Base-by-base conservation (phyloP, 37 sponge, comb jelly and placozoan genomes). In the Ephydatia muelleri region DNA sequence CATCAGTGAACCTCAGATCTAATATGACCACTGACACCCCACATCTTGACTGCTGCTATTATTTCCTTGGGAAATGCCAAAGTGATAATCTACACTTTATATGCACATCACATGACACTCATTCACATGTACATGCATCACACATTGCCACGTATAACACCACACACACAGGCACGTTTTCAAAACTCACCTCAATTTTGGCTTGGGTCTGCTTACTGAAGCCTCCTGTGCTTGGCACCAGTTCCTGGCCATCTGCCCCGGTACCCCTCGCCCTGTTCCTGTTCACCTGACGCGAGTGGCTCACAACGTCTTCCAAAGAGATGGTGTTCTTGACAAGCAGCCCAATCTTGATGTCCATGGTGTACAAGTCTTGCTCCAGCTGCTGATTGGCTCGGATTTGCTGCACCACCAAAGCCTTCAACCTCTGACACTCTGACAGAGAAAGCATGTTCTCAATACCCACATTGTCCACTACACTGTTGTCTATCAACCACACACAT, bases 271-370 rank as follows among this genome's bases (percentile, higher is more conserved):
- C 16, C 57, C 57, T 57, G 57, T 57, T 57, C 57, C 57, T 57
- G 57, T 21, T 57, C 57, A 57, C 57, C 66, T 85, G 90, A 81
- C 76, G 79, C 4, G 86, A 82, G 43, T 75, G 70, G 30, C 82
- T 57, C 26, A 85, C 77, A 0, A 87, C 88, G 25, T 87, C 89
- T 48, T 92, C 77, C 2, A 99, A 83, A 22, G 91, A 83, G 49
- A 99, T 86, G 40, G 97, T 84, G 88, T 99, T 99, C 86, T 91
- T 95, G 38, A 99, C 97, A 64, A 99, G 93, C 30, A 99, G 83
- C 22, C 99, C 99, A 37, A 99, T 99, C 86, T 99, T 99, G 82
- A 97, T 93, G 89, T 99, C 99, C 96, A 96, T 95, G 68, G 83
- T 81, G 85, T 90, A 82, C 43, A 99, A 84, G 77, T 99, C 94